phyloP scores from a whole-genome alignment of 2,113 vertebrate species.

The Oriolus oriolus region DNA sequence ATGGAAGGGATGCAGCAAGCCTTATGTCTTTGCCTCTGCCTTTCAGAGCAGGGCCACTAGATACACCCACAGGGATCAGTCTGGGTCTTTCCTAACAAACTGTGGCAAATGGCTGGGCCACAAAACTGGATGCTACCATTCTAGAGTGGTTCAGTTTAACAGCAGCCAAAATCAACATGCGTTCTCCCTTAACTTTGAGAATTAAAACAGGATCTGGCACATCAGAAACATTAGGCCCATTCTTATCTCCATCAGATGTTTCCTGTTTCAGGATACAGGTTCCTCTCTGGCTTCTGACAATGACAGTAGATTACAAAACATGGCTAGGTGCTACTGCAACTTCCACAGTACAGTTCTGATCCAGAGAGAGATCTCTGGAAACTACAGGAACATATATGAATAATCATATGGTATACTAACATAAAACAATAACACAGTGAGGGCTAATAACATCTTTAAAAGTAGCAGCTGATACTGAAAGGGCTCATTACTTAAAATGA shows the following conservation, averaged over 20 bases:
- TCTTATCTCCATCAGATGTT: neutral
- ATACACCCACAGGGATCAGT: neutral
- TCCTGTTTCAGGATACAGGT: rapidly evolving
- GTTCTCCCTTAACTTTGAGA: neutral
- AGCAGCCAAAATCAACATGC: neutral
- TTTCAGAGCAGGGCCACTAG: neutral
- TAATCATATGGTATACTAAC: neutral
- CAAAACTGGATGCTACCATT: neutral
- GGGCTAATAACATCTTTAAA: neutral
- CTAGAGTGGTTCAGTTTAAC: neutral
- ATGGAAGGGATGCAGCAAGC: neutral
- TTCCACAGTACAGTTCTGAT: neutral
- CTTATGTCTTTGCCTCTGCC: neutral
- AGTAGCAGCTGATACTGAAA: neutral
- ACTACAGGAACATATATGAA: neutral
- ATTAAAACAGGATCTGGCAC: neutral
- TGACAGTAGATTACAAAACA: neutral
- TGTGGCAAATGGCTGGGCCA: neutral
- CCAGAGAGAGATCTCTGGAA: neutral
- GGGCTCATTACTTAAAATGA: neutral
- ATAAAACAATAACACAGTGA: neutral
- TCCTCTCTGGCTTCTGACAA: neutral
- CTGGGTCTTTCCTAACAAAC: neutral
- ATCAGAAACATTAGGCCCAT: neutral
- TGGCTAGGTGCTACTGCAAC: neutral